Evolutionary conservation across 2,797 vertebrate species (phyloP).

Genomic region (Anableps anableps): DNA sequence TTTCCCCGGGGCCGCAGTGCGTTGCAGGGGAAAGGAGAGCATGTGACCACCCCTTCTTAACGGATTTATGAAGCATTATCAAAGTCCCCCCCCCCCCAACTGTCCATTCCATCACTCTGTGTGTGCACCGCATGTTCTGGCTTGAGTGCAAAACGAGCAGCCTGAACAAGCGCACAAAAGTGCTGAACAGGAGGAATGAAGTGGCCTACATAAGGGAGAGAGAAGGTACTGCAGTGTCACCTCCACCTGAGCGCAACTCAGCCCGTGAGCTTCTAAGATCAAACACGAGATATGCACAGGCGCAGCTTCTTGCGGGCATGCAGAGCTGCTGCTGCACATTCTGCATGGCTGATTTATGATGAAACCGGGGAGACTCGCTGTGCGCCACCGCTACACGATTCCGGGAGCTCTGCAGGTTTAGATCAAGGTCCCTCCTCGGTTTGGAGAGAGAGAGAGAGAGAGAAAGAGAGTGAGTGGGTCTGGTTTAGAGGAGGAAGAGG

Average conservation of each 20-base stretch:
- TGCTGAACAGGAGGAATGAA: slow-evolving; percentile 51
- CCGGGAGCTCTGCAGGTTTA: slow-evolving; percentile 72
- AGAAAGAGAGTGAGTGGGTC: slow-evolving; percentile 12
- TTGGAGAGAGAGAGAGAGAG: slow-evolving; percentile 8
- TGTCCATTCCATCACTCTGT: slow-evolving; percentile 16
- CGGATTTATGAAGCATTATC: slow-evolving; percentile 8
- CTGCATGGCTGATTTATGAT: slow-evolving; percentile 81
- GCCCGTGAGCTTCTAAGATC: neutral
- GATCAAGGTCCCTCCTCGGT: slow-evolving; percentile 89
- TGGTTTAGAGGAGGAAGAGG: slow-evolving; percentile 32
- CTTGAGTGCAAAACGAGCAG: neutral
- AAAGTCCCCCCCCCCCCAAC: slow-evolving; percentile 22
- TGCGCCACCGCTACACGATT: slow-evolving; percentile 71
- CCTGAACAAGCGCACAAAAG: slow-evolving; percentile 30
- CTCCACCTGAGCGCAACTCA: slow-evolving; percentile 20
- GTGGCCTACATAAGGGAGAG: slow-evolving; percentile 40
- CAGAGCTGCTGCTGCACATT: slow-evolving; percentile 26
- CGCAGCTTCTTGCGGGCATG: neutral
- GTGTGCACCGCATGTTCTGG: neutral
- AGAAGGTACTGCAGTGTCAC: neutral
- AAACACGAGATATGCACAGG: slow-evolving; percentile 3
- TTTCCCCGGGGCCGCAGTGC: slow-evolving; percentile 84
- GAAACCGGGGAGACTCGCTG: slow-evolving; percentile 86
- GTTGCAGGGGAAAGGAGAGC: slow-evolving; percentile 73
- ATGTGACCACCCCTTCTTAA: slow-evolving; percentile 40